Evolutionary conservation across 2,888 invertebrate genomes (phyloP), one percentile per base, ranked within the genome.

Genomic region (Adineta ricciae): DNA sequence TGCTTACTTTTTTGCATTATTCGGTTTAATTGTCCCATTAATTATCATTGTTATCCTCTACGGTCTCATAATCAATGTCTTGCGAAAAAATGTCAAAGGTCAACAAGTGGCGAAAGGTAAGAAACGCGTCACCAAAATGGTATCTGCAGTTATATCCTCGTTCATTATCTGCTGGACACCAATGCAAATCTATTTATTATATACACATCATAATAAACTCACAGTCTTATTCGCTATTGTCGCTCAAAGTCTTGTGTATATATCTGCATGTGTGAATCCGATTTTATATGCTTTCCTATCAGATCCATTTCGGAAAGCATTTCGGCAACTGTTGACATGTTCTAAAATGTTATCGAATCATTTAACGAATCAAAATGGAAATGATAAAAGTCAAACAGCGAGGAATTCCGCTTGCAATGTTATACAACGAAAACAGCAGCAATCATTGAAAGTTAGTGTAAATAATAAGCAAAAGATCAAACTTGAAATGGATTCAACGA

Each of bases 81-180:
- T 97, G 88, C 89, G 88, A 0, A 94, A 94, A n/a, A 84, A 87
- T 41, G 93, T 93, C 88, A 89, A 90, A 86, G 94, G 94, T 46
- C 94, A 94, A 7, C 95, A 95, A 90, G 94, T 93, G 88, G 93
- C 94, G 86, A 93, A 95, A 87, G 94, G 95, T 87, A 95, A 95
- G 91, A 94, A 94, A 91, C 93, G 95, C 87, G 96, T 96, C 54
- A 97, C 96, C 11, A 92, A 95, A 87, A 94, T 97, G 94, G 96
- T 97, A 36, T 93, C 96, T 86, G 94, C 95, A 84, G 95, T 96
- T 84, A 95, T 96, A 1, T 93, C 95, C 84, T 95, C 95, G 83
- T 97, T 97, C 90, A 96, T 96, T 36, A 92, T 95, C 73, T 96
- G 96, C 91, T 96, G 96, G 96, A 93, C 94, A 88, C 97, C 97